These are phyloP conservation scores for Patagioenas fasciata DNA, from an alignment of 2,113 vertebrate genomes.

Conservation along the genomic window DNA sequence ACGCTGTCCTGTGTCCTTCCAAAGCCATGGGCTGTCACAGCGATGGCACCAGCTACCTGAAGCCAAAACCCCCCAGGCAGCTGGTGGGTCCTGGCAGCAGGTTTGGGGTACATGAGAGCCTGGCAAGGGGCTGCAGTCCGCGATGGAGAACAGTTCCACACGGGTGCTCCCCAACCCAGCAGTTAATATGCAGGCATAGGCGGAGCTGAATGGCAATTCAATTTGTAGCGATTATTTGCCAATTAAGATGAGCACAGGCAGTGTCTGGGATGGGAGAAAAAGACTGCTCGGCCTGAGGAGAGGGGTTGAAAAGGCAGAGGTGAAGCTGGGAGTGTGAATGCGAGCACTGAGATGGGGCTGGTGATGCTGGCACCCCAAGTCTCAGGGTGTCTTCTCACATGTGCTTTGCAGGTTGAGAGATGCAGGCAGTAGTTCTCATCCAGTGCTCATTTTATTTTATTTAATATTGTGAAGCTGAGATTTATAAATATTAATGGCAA, in stretches of 20 bases:
- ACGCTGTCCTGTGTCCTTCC: fast-evolving
- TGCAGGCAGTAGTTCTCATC: background rate
- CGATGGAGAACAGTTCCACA: background rate
- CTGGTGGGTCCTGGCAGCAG: background rate
- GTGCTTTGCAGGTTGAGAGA: background rate
- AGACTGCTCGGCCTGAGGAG: background rate
- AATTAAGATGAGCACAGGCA: slow-evolving; percentile 1
- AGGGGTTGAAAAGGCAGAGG: background rate
- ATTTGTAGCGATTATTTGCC: slow-evolving; percentile 30
- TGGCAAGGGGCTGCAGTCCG: background rate
- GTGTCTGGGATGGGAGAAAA: background rate
- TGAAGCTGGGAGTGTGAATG: background rate
- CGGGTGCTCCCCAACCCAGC: background rate
- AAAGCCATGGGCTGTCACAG: background rate
- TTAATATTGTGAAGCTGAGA: background rate
- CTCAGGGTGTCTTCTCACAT: too few relatives aligned
- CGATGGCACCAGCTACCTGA: fast-evolving
- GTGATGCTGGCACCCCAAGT: too few relatives aligned
- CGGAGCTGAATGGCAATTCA: slow-evolving; percentile 18
- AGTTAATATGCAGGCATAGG: slow-evolving; percentile 21
- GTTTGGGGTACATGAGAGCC: background rate
- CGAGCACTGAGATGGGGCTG: too few relatives aligned
- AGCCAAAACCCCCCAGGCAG: background rate
- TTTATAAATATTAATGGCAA: background rate
- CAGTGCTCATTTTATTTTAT: background rate